Evolutionary conservation across 1,140 invertebrate species (phyloP), one percentile per base, ranked within the genome.

Genomic region (Drosophila baimaii): DNA sequence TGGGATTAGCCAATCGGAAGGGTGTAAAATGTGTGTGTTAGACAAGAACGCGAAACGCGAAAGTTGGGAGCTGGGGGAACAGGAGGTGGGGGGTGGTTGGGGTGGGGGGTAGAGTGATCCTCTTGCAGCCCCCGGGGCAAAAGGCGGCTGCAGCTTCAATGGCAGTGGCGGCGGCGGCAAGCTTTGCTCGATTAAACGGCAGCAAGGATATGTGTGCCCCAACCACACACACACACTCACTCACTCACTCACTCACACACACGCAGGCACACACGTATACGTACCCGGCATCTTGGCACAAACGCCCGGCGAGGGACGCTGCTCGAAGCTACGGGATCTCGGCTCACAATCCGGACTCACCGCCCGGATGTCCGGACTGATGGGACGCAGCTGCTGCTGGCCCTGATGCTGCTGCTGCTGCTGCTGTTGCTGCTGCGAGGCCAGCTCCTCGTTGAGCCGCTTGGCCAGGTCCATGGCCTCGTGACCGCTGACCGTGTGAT

Each of bases 391-490:
- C 35, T 86, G 79, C 27, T 72, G 73, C 9, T 62, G 64, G 13
- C 69, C 69, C 8, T 77, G 79, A 4, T 39, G 41, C 13, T 69
- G 62, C 9, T 55, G 62, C 2, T 63, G 64, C 0, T 71, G 57
- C 29, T 80, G 77, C 8, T 76, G 65, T 5, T 90, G 86, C 29
- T 91, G 89, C 86, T 94, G 94, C 56, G 95, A 93, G 17, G 94
- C 94, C 25, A 96, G 91, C 90, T 96, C 95, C 71, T 95, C 95
- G 41, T 94, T 95, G 21, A 96, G 92, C 33, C 95, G 93, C 68
- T 95, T 95, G 21, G 95, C 96, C 83, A 96, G 93, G 66, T 95
- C 94, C 54, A 94, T 94, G n/a, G 95, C 96, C 93, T 96, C 96
- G 73, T 96, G 95, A 0, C 95, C 95, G 64, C 95, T 94, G 17